phyloP scores from a whole-genome alignment of 2,888 invertebrate species.

The Rhyacophila evoluta region DNA sequence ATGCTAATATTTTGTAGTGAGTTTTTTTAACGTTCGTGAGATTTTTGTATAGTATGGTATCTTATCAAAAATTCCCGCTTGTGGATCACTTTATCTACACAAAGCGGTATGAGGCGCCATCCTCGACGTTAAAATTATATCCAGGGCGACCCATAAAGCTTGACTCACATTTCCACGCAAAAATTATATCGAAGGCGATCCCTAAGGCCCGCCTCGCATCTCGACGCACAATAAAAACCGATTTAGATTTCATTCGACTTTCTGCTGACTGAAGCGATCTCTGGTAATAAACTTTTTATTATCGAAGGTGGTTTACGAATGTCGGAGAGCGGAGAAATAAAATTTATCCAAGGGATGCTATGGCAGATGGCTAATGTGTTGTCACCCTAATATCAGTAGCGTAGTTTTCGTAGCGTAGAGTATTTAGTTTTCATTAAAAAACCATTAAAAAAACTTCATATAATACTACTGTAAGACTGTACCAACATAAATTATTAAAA shows the following conservation, averaged over 20 bases:
- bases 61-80: no score
- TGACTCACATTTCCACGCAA: background rate
- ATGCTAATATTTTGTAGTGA: no score
- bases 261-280: conserved; percentile 24
- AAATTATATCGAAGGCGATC: background rate
- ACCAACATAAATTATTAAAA: no score
- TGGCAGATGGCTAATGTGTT: background rate
- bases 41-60: no score
- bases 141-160: background rate
- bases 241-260: conserved; percentile 13
- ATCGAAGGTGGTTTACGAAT: conserved; percentile 21
- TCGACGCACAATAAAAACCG: background rate
- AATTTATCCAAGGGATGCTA: background rate
- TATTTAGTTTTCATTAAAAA: no score
- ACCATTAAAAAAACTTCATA: no score
- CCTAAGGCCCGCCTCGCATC: background rate
- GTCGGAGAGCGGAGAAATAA: background rate
- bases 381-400: no score
- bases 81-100: no score
- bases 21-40: no score
- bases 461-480: no score
- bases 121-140: background rate
- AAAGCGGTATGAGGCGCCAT: background rate
- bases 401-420: no score
- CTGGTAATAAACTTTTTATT: conserved; percentile 14